Conservation (phyloP, 2,113 vertebrate genomes). For the Muntiacus reevesi region DNA sequence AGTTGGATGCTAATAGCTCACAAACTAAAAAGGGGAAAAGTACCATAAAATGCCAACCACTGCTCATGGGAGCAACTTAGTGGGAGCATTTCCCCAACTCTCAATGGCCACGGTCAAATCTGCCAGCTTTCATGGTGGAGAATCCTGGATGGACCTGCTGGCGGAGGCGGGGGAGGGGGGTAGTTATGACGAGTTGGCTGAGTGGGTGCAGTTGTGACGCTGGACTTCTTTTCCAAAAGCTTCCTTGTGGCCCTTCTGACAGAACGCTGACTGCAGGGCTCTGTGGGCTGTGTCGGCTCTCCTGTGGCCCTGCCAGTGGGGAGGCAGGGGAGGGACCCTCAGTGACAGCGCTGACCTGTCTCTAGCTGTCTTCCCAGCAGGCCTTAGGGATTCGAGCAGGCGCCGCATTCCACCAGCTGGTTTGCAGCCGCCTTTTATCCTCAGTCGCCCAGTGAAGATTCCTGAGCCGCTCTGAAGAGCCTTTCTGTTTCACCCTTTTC, state of each 20-base stretch:
- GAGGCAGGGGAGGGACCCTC: neutral
- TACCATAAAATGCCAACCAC: neutral
- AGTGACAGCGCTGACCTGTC: neutral
- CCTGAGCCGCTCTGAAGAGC: neutral
- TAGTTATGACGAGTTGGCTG: neutral
- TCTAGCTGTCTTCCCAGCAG: neutral
- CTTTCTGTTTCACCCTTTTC: neutral
- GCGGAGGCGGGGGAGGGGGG: too few species aligned
- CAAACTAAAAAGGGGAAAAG: neutral
- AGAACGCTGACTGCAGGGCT: neutral
- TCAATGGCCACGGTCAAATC: neutral
- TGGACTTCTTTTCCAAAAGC: neutral
- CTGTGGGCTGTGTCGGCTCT: neutral
- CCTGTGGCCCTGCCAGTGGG: neutral
- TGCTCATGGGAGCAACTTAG: neutral
- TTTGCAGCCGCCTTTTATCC: neutral
- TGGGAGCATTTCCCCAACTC: neutral
- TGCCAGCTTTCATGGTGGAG: neutral
- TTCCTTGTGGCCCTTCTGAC: neutral
- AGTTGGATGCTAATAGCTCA: neutral
- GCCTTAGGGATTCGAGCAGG: neutral
- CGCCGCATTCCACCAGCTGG: neutral
- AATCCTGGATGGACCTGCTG: neutral
- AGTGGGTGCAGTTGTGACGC: neutral
- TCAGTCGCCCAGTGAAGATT: neutral